Conservation (phyloP, 2,797 vertebrate species). For the Amniataba percoides region DNA sequence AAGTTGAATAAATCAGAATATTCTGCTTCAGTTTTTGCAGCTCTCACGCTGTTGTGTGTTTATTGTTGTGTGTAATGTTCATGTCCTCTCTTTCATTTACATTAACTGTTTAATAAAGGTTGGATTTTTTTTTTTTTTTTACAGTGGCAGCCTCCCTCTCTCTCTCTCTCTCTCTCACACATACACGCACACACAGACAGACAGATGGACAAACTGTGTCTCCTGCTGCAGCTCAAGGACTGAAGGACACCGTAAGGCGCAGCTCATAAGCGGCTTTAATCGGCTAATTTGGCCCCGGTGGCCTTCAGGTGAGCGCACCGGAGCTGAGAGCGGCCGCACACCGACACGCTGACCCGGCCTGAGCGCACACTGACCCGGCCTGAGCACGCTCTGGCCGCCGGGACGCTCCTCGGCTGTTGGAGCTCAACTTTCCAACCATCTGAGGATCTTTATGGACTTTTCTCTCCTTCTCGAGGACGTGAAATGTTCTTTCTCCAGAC, state of each 20-base stretch:
- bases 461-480: background rate
- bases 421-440: background rate
- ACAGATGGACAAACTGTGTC: slow-evolving; percentile 34
- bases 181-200: background rate
- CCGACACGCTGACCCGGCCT: slow-evolving; percentile 1
- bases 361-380: background rate
- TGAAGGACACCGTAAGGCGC: slow-evolving; percentile 71
- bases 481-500: background rate
- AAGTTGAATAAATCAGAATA: too few species aligned
- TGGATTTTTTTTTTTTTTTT: slow-evolving; percentile 34
- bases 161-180: slow-evolving; percentile 6
- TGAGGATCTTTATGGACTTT: background rate
- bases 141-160: slow-evolving; percentile 1
- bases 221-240: slow-evolving; percentile 64
- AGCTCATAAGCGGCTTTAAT: slow-evolving; percentile 80
- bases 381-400: too few species aligned
- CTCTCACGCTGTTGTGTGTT: background rate
- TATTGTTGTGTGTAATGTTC: background rate
- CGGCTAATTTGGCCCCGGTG: slow-evolving; percentile 66
- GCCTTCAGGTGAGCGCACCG: slow-evolving; percentile 54
- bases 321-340: slow-evolving; percentile 2
- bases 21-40: background rate
- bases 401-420: background rate
- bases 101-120: slow-evolving; percentile 7
- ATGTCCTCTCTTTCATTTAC: background rate